Evolutionary conservation across 2,888 invertebrate species (phyloP).

Genomic region (Hipparchia semele): DNA sequence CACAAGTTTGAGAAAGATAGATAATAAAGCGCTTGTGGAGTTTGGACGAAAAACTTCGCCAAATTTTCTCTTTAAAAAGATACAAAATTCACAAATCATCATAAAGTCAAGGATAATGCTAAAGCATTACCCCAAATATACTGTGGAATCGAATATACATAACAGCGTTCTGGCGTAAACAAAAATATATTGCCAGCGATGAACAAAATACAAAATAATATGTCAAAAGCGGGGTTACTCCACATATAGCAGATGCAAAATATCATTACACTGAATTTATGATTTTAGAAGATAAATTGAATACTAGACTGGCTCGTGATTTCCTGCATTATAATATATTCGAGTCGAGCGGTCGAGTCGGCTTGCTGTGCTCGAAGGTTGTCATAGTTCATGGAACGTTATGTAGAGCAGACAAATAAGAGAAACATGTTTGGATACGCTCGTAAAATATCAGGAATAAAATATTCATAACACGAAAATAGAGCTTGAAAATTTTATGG

Average conservation of each 20-base stretch:
- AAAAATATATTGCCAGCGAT: conserved; percentile 15
- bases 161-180: background rate
- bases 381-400: conserved; percentile 60
- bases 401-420: conserved; percentile 42
- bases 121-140: background rate
- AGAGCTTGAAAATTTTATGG: conserved; percentile 22
- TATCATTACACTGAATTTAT: conserved; percentile 77
- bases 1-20: too few species aligned
- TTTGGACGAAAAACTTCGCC: background rate
- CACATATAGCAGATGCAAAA: conserved; percentile 67
- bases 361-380: conserved; percentile 63
- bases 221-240: conserved; percentile 32
- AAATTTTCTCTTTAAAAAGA: background rate
- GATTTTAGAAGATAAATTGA: conserved; percentile 80
- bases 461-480: conserved; percentile 24
- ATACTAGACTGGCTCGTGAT: conserved; percentile 73
- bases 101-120: background rate
- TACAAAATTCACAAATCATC: background rate
- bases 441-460: conserved; percentile 21
- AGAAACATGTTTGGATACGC: conserved; percentile 16
- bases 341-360: conserved; percentile 57
- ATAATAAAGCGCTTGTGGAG: background rate
- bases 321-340: conserved; percentile 80
- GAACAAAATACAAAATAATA: conserved; percentile 29
- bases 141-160: background rate